Evolutionary conservation across 1,140 invertebrate species (phyloP), one percentile per base, ranked within the genome.

Genomic region (Brevipalpus yothersi): DNA sequence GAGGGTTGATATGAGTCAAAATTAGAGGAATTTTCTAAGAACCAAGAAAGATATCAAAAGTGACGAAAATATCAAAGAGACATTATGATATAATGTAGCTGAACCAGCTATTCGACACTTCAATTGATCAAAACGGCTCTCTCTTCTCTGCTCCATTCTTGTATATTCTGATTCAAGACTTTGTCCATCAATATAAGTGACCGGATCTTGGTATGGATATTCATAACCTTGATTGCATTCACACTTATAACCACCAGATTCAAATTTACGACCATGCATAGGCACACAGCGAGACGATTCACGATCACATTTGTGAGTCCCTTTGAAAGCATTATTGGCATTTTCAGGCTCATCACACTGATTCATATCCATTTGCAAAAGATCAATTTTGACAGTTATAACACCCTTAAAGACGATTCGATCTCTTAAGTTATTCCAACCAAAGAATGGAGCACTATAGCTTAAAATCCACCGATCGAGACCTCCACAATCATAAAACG

Each of bases 191-290:
- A 86, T 94, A 71, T 94, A 97, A 4, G 84, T 94, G 66, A 85
- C 91, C 5, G 78, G 74, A 72, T 91, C 89, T 73, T 93, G 89
- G 69, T 90, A 95, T 0, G 91, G 90, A 76, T 95, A 97, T 69
- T 97, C 93, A 68, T 81, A 97, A 31, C 91, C 92, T 74, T 96
- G 91, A 58, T 86, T 80, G 69, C 92, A 97, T 70, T 95, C 90
- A 72, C 93, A 97, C 73, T 97, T 96, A 73, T 97, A 97, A n/a
- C 88, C 88, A 56, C 91, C 91, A 13, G 80, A 80, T 63, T 89
- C 82, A 70, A 87, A 93, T 53, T 86, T 85, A 69, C 88, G 78
- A 15, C 90, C 89, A 64, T 85, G 78, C 61, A 95, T 84, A 13
- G 90, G 88, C 21, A 93, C 85, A 71, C 92, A 97, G 88, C 92